Conservation (phyloP, 2,113 vertebrate genomes). For the Pachypanchax playfairii region DNA sequence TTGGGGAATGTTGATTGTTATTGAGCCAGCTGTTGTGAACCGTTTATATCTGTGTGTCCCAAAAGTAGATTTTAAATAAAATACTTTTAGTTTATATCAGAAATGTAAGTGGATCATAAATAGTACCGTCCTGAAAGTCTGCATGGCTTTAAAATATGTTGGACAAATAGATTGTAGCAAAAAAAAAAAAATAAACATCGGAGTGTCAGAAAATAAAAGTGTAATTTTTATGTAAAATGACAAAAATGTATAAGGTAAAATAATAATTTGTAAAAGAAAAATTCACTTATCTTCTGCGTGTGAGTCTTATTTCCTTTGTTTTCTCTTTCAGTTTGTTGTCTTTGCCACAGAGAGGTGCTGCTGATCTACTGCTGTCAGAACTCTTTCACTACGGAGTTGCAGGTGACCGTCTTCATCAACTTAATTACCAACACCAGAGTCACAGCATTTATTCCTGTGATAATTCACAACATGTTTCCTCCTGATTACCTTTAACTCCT, state of each 20-base stretch:
- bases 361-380: slow-evolving; percentile 8
- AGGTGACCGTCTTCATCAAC: slow-evolving; percentile 25
- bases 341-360: slow-evolving; percentile 47
- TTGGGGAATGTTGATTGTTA: not conserved
- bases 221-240: too few species aligned
- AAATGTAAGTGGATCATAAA: too few species aligned
- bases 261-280: too few species aligned
- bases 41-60: not conserved
- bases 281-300: not conserved
- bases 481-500: not conserved
- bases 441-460: too few species aligned
- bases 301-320: not conserved
- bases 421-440: slow-evolving; percentile 4
- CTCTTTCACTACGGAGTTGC: not conserved
- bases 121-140: too few species aligned
- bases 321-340: not conserved
- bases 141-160: too few species aligned
- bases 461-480: slow-evolving; percentile 19
- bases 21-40: not conserved
- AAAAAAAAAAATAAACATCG: too few species aligned
- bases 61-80: not conserved
- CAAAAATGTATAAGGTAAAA: not conserved
- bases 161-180: too few species aligned
- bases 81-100: too few species aligned
- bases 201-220: too few species aligned